Evolutionary conservation across 1,140 invertebrate genomes (phyloP).

Genomic region (Planococcus citri): DNA sequence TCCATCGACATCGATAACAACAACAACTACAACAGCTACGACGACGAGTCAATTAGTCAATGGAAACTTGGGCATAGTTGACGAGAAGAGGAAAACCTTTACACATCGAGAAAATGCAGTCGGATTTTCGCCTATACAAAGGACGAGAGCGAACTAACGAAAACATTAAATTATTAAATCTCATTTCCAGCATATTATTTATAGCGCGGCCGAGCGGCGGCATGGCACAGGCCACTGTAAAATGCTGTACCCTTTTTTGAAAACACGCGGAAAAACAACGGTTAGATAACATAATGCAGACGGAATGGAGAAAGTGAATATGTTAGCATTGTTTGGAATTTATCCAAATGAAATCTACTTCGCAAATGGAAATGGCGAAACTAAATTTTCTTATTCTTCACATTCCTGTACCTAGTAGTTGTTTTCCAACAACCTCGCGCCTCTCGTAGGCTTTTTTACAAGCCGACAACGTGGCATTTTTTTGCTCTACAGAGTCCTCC

Average conservation of each 20-base stretch:
- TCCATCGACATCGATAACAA: no score
- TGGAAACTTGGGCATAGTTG: neutral
- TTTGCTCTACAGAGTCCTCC: neutral
- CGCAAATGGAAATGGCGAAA: neutral
- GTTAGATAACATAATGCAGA: constrained; percentile 3
- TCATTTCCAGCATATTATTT: neutral
- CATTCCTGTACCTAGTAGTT: no score
- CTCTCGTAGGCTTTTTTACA: no score
- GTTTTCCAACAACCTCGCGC: no score
- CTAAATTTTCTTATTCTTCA: neutral
- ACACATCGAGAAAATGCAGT: neutral
- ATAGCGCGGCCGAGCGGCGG: no score
- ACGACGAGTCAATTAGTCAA: neutral
- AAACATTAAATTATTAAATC: neutral
- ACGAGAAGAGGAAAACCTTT: neutral
- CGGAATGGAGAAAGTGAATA: neutral
- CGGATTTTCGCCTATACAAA: neutral
- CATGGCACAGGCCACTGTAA: no score
- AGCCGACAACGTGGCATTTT: neutral
- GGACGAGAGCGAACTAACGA: no score
- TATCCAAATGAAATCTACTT: constrained; percentile 1
- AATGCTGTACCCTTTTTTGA: neutral
- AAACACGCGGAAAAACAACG: neutral
- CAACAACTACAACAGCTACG: no score
- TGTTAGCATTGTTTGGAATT: neutral